Evolutionary conservation across 2,888 invertebrate genomes (phyloP).

Genomic region (Piscicola geometra): DNA sequence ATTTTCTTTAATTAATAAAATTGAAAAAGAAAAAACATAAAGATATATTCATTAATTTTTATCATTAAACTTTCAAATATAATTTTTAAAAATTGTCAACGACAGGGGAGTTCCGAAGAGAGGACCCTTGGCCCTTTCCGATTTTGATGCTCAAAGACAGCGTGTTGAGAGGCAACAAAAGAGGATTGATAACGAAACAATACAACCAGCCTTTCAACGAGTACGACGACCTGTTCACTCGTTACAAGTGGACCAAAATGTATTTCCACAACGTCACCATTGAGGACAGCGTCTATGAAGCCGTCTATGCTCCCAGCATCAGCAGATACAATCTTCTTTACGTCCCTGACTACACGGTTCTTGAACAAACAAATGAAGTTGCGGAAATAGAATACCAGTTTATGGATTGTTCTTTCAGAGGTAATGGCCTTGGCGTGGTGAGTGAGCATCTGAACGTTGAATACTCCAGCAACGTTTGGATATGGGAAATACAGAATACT

Average conservation of each 20-base stretch:
- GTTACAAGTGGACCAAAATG: conserved; percentile 50
- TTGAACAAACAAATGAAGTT: conserved; percentile 62
- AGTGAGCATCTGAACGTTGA: conserved; percentile 83
- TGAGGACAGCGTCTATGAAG: conserved; percentile 48
- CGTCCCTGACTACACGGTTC: conserved; percentile 52
- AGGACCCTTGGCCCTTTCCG: conserved; percentile 44
- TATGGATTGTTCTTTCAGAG: conserved; percentile 68
- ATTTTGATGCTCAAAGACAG: conserved; percentile 40
- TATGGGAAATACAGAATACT: conserved; percentile 82
- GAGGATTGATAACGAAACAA: conserved; percentile 53
- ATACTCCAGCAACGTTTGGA: conserved; percentile 92
- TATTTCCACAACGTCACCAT: conserved; percentile 47
- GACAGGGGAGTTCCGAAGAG: background rate
- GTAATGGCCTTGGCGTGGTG: conserved; percentile 78
- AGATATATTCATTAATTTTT: background rate
- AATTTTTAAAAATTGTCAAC: background rate
- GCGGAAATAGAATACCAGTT: conserved; percentile 85
- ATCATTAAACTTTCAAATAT: too few relatives aligned
- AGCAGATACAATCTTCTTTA: conserved; percentile 54
- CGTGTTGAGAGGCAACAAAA: conserved; percentile 44
- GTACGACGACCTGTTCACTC: conserved; percentile 51
- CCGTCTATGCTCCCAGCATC: conserved; percentile 54
- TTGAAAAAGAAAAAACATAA: background rate
- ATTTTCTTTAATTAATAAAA: too few relatives aligned
- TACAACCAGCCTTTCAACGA: conserved; percentile 55